Percentiles rank a stretch among this genome's conserved stretches.
These are phyloP conservation scores for Trissolcus brochymenae DNA, from an alignment of 2,888 invertebrate genomes.

Conservation along the genomic window DNA sequence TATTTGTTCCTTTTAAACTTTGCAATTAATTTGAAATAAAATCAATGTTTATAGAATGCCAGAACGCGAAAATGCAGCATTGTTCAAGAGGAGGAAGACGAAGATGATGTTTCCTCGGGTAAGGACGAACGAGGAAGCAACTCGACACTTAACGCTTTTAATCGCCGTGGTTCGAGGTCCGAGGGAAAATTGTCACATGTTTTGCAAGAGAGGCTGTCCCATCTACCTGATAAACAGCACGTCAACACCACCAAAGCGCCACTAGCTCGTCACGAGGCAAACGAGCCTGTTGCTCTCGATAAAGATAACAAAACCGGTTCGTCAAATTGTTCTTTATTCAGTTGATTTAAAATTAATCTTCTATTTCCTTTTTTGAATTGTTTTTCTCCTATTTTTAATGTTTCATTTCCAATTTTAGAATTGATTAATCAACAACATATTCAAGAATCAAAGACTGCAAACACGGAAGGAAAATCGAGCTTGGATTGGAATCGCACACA, in stretches of 20 bases:
- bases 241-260: slow-evolving; percentile 67
- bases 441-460: slow-evolving; percentile 46
- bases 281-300: slow-evolving; percentile 49
- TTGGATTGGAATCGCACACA: slow-evolving; percentile 35
- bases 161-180: slow-evolving; percentile 86
- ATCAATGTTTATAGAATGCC: slow-evolving; percentile 73
- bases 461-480: slow-evolving; percentile 24
- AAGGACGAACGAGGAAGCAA: slow-evolving; percentile 78
- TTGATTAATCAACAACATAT: slow-evolving; percentile 20
- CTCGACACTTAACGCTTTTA: slow-evolving; percentile 77
- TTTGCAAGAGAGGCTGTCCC: slow-evolving; percentile 81
- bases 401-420: slow-evolving; percentile 5
- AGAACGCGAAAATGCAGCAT: slow-evolving; percentile 92
- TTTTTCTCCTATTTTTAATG: background rate
- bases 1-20: background rate
- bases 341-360: background rate
- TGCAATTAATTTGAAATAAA: no score
- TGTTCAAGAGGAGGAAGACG: slow-evolving; percentile 94
- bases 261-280: slow-evolving; percentile 51
- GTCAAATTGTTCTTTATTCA: slow-evolving; percentile 1
- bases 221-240: slow-evolving; percentile 80
- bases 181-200: slow-evolving; percentile 86
- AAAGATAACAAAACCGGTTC: slow-evolving; percentile 53
- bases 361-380: background rate
- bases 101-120: slow-evolving; percentile 81